A percentile compares a stretch with the other conserved stretches of the same genome.
These are phyloP conservation scores for Himalopsyche phryganea DNA, from an alignment of 1,140 invertebrate species.

Conservation along the genomic window DNA sequence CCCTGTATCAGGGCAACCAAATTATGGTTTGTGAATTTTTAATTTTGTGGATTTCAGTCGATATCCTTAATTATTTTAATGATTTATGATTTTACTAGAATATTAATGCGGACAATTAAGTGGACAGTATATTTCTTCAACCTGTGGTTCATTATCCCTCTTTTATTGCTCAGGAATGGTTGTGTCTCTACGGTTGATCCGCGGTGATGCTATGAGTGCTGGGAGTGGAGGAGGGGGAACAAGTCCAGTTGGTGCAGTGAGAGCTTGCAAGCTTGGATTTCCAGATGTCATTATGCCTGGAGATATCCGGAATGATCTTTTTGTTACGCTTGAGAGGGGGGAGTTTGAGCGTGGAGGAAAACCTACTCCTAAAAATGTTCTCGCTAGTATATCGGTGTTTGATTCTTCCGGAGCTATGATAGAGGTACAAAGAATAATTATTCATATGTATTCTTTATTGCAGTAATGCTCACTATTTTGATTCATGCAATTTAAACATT, in stretches of 20 bases:
- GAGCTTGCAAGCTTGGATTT: constrained; percentile 88
- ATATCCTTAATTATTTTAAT: too few relatives aligned
- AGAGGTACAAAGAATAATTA: constrained; percentile 51
- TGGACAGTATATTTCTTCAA: too few relatives aligned
- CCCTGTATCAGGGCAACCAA: constrained; percentile 68
- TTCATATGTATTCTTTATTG: too few relatives aligned
- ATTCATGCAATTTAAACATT: too few relatives aligned
- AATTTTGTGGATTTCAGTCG: background rate
- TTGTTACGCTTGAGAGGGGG: constrained; percentile 78
- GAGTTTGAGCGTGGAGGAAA: constrained; percentile 95
- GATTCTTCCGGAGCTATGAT: constrained; percentile 74
- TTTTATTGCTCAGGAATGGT: constrained; percentile 45
- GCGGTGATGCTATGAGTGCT: constrained; percentile 42
- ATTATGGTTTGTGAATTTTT: constrained; percentile 56
- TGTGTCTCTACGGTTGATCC: constrained; percentile 44
- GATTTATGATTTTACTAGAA: too few relatives aligned
- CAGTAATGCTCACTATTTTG: too few relatives aligned
- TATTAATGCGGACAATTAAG: too few relatives aligned
- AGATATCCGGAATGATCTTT: constrained; percentile 93
- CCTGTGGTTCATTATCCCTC: too few relatives aligned
- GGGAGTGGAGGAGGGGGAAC: constrained; percentile 40
- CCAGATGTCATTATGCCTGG: constrained; percentile 95
- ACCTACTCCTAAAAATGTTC: constrained; percentile 91
- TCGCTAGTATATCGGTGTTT: constrained; percentile 77
- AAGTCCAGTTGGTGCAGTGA: constrained; percentile 60